Percentiles rank a stretch among this genome's conserved stretches.
Evolutionary conservation across 2,113 vertebrate genomes (phyloP).

Genomic region (Aix galericulata): DNA sequence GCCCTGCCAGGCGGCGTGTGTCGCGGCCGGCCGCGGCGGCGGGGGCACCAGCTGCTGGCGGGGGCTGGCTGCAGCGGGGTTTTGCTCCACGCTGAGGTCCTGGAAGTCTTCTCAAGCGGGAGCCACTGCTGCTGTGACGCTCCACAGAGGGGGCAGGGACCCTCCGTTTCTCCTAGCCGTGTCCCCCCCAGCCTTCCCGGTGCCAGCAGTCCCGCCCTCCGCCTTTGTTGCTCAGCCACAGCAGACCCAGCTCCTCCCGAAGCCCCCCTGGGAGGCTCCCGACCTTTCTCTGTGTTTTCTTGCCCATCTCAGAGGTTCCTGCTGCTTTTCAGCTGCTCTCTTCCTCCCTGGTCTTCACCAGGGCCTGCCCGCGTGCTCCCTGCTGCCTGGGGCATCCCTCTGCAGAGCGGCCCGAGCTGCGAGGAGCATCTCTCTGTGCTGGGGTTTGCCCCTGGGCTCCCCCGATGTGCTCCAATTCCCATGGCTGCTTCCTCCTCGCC

Average conservation of each 20-base stretch:
- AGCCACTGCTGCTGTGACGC: background rate
- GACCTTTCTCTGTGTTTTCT: conserved; percentile 39
- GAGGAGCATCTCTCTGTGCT: background rate
- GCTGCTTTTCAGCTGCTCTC: background rate
- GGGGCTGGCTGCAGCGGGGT: background rate
- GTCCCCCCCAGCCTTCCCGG: background rate
- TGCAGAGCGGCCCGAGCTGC: background rate
- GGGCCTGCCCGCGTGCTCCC: background rate
- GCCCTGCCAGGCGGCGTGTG: background rate
- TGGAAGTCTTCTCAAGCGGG: background rate
- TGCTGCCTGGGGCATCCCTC: background rate
- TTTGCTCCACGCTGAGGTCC: background rate
- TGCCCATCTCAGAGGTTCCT: background rate
- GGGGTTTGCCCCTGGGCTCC: background rate
- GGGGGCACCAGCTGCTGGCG: background rate
- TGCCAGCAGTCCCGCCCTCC: background rate
- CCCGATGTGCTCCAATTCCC: background rate
- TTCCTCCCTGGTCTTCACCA: fast-evolving
- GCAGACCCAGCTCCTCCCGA: background rate
- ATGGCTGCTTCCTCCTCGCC: background rate
- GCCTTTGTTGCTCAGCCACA: background rate
- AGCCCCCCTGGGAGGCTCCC: conserved; percentile 28
- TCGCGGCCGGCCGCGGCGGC: background rate
- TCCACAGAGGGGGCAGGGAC: background rate
- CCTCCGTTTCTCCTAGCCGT: background rate